Percentiles rank a stretch among this genome's conserved stretches.
Evolutionary conservation across 2,888 invertebrate species (phyloP).

Genomic region (Lochmaea crataegi): DNA sequence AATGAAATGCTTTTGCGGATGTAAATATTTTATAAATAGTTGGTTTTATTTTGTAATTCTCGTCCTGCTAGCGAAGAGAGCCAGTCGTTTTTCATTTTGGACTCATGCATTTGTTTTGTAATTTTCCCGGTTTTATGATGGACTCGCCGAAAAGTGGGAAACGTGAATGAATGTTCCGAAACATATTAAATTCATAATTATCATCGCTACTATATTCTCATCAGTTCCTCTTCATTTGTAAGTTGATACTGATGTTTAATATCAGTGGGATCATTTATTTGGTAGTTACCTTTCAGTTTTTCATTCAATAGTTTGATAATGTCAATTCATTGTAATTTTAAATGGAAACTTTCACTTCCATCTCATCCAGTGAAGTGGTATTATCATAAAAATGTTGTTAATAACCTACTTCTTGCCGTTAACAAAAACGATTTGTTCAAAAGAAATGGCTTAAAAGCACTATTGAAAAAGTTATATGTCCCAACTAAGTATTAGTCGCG

Average conservation of each 20-base stretch:
- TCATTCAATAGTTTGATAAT: too few species aligned
- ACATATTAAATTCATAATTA: constrained; percentile 35
- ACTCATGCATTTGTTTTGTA: constrained; percentile 35
- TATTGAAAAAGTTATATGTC: too few species aligned
- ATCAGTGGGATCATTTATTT: too few species aligned
- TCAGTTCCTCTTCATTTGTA: constrained; percentile 29
- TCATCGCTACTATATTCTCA: constrained; percentile 30
- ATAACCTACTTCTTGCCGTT: too few species aligned
- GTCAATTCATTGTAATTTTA: too few species aligned
- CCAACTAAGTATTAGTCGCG: too few species aligned
- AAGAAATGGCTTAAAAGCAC: too few species aligned
- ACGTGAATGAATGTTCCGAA: constrained; percentile 14
- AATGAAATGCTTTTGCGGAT: constrained; percentile 41
- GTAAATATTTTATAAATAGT: constrained; percentile 44
- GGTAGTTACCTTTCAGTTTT: too few species aligned
- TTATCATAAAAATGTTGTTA: too few species aligned
- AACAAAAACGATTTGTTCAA: too few species aligned
- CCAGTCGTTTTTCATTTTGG: constrained; percentile 30
- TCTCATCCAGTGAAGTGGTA: too few species aligned
- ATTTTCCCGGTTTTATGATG: constrained; percentile 37
- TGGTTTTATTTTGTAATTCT: constrained; percentile 39
- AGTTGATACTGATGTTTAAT: constrained; percentile 8
- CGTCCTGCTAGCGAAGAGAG: constrained; percentile 19
- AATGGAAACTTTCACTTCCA: too few species aligned
- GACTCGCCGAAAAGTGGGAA: constrained; percentile 20